Evolutionary conservation across 2,888 invertebrate species (phyloP), one percentile per base, ranked within the genome.

Genomic region (Aporophyla nigra): DNA sequence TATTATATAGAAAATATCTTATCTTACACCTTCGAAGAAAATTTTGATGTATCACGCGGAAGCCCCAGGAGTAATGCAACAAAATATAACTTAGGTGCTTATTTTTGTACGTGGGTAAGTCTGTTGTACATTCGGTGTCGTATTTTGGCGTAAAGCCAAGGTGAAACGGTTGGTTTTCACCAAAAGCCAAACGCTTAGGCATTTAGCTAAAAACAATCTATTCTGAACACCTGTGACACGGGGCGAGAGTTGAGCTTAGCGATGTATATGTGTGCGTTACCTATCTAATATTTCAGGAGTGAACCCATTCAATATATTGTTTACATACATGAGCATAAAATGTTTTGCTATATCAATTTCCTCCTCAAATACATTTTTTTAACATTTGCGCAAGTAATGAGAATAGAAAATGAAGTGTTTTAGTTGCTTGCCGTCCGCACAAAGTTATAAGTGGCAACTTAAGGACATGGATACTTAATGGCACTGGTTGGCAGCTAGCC

Each of bases 201-300:
- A 84, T 87, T 88, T 87, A 85, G 86, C 87, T 88, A 87, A 87
- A 88, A 88, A 88, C 88, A 83, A 88, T 88, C 70, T 87, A 87
- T 86, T 86, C 74, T 74, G 78, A 73, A 76, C 89, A 88, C 87
- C 88, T 88, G 89, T 86, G 88, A 78, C 88, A 76, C 77, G 56
- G 51, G 68, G 79, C 76, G 72, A 72, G 86, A 82, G 84, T 74
- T 74, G 33, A 63, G 76, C 78, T 82, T 82, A 68, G 67, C 58
- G 65, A 56, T 33, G 68, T 63, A 61, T 63, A 33, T 68, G 24
- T 21, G 74, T 46, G 71, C 24, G 71, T 71, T 40, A 56, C 61
- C 43, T 71, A 68, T 82, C 67, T 82, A 77, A 84, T 82, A 84
- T 73, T 73, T 72, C 56, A 63, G 54, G 43, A 83, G 78, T 67